Conservation (phyloP, 2,797 vertebrate genomes). For the Neosilurus mollespiculum region DNA sequence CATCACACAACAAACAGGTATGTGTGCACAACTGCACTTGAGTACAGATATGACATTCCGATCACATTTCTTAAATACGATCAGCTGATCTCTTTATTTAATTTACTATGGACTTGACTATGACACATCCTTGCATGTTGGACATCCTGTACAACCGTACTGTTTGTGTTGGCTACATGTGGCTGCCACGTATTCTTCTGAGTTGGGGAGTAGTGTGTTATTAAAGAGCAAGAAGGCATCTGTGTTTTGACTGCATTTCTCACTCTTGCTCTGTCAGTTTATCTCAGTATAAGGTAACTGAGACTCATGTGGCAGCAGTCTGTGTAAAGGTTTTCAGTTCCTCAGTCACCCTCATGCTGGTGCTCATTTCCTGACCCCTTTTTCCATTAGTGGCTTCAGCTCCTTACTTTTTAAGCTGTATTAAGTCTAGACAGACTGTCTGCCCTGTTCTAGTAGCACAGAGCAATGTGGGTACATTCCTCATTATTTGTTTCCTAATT, state of each 20-base stretch:
- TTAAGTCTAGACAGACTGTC: conserved; percentile 55
- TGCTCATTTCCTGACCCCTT: conserved; percentile 56
- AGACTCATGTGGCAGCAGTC: conserved; percentile 64
- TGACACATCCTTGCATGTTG: background rate
- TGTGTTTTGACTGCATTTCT: conserved; percentile 31
- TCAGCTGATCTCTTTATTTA: background rate
- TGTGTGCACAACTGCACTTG: background rate
- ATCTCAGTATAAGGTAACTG: background rate
- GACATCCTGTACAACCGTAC: background rate
- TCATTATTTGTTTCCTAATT: background rate
- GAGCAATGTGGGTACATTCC: background rate
- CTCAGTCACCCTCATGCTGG: conserved; percentile 42
- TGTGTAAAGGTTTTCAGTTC: conserved; percentile 45
- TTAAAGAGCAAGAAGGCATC: conserved; percentile 27
- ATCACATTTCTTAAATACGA: background rate
- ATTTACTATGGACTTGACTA: background rate
- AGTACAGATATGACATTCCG: background rate
- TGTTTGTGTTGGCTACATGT: conserved; percentile 12
- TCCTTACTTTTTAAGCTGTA: conserved; percentile 53
- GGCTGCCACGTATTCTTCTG: conserved; percentile 26
- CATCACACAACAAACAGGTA: conserved; percentile 93
- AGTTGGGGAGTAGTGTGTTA: background rate
- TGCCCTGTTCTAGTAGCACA: conserved; percentile 33
- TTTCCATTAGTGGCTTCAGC: conserved; percentile 47
- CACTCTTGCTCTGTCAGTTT: background rate